Conservation (phyloP, 2,797 vertebrate species). For the Arrhamphus sclerolepis region DNA sequence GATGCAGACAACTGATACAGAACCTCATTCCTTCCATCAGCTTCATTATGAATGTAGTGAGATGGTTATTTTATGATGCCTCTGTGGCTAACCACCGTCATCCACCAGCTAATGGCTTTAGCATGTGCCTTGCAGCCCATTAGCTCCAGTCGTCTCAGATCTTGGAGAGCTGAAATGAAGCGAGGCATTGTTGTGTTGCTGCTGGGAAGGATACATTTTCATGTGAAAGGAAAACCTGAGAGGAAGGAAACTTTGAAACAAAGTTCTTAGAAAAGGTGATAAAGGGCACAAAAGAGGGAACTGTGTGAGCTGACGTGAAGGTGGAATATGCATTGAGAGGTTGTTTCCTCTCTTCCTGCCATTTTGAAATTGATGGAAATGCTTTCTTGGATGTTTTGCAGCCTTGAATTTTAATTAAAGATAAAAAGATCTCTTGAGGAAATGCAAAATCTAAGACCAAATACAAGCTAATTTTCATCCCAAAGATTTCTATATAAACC, state of each 20-base stretch:
- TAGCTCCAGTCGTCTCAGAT: constrained; percentile 65
- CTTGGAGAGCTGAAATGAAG: constrained; percentile 65
- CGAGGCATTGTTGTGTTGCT: constrained; percentile 64
- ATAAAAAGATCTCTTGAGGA: constrained; percentile 34
- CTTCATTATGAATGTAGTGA: constrained; percentile 53
- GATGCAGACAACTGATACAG: constrained; percentile 28
- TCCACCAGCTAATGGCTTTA: constrained; percentile 70
- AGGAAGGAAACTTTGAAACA: constrained; percentile 74
- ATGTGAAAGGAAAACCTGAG: constrained; percentile 59
- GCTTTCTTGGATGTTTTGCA: constrained; percentile 57
- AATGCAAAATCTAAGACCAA: constrained; percentile 57
- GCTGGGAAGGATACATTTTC: constrained; percentile 54
- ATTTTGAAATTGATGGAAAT: constrained; percentile 56
- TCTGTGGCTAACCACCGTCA: constrained; percentile 62
- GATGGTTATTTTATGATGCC: constrained; percentile 61
- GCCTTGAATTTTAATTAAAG: constrained; percentile 47
- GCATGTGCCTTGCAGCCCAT: constrained; percentile 62
- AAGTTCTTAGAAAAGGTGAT: constrained; percentile 69
- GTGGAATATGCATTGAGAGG: constrained; percentile 25
- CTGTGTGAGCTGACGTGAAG: constrained; percentile 23
- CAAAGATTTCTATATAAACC: too few species aligned
- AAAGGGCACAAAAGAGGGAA: constrained; percentile 43
- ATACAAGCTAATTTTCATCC: constrained; percentile 39
- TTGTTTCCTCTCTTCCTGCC: constrained; percentile 52
- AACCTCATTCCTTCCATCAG: constrained; percentile 19